phyloP scores from a whole-genome alignment of 2,888 invertebrate species.

The Bellardia pandia region DNA sequence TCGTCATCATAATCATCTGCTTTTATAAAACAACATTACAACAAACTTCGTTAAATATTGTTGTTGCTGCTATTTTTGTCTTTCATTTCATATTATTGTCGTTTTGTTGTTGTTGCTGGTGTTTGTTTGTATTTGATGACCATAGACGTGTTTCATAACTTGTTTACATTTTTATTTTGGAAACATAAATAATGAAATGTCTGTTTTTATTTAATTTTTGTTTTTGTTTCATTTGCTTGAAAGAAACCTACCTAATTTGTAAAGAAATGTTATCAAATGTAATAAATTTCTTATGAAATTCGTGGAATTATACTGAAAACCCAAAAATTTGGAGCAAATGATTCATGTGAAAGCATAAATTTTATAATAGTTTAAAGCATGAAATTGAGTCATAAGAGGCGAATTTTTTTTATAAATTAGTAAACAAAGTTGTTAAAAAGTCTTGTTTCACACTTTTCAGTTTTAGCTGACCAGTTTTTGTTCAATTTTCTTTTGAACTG shows the following conservation, averaged over 20 bases:
- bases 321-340: slow-evolving; percentile 27
- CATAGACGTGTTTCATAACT: slow-evolving; percentile 63
- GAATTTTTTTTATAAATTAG: background rate
- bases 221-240: background rate
- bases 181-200: slow-evolving; percentile 7
- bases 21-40: slow-evolving; percentile 20
- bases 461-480: too few species aligned
- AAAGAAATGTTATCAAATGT: background rate
- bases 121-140: slow-evolving; percentile 12
- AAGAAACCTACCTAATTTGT: background rate
- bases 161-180: slow-evolving; percentile 25
- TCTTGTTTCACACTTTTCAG: too few species aligned
- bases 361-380: background rate
- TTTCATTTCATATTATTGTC: slow-evolving; percentile 29
- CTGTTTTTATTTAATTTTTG: background rate
- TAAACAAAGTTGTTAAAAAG: too few species aligned
- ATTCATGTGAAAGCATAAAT: slow-evolving; percentile 36
- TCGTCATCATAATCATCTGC: slow-evolving; percentile 45
- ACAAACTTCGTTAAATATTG: slow-evolving; percentile 14
- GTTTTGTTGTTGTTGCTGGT: slow-evolving; percentile 24
- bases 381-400: background rate
- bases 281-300: slow-evolving; percentile 6
- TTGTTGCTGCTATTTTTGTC: slow-evolving; percentile 8
- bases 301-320: slow-evolving; percentile 24
- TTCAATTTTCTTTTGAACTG: too few species aligned